A percentile compares a stretch with the other conserved stretches of the same genome.
These are phyloP conservation scores for Heliconius himera DNA, from an alignment of 1,140 invertebrate genomes.

Conservation along the genomic window DNA sequence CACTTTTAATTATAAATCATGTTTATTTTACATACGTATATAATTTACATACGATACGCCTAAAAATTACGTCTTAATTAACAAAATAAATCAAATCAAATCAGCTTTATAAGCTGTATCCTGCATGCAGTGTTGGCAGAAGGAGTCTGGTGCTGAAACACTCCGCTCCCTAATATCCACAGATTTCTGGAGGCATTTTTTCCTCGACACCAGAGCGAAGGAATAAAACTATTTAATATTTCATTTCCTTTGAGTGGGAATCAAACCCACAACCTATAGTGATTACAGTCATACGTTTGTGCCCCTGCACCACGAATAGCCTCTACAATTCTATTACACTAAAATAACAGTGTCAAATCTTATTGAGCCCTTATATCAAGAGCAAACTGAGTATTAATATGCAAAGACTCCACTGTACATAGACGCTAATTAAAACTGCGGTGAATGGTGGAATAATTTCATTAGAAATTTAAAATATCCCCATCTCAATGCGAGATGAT, in stretches of 20 bases:
- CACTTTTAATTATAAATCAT: too few relatives aligned
- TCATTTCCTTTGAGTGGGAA: not conserved
- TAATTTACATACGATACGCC: too few relatives aligned
- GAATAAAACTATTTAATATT: not conserved
- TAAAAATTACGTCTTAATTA: too few relatives aligned
- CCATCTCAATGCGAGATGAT: not conserved
- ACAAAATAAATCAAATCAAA: too few relatives aligned
- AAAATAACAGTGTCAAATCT: not conserved
- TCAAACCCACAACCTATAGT: not conserved
- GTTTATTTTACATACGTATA: too few relatives aligned
- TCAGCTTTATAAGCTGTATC: too few relatives aligned
- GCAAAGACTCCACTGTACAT: slow-evolving; percentile 10
- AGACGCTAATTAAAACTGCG: slow-evolving; percentile 31
- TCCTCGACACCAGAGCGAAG: not conserved
- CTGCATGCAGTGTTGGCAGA: too few relatives aligned
- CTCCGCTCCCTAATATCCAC: too few relatives aligned
- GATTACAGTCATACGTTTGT: not conserved
- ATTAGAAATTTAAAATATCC: slow-evolving; percentile 35
- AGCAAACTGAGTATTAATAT: slow-evolving; percentile 7
- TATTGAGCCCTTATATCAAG: not conserved
- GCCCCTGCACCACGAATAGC: not conserved
- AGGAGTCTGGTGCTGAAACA: too few relatives aligned
- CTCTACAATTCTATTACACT: not conserved
- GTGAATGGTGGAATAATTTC: slow-evolving; percentile 31
- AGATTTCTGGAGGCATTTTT: not conserved